A percentile compares a stretch with the other conserved stretches of the same genome.
These are phyloP conservation scores for Danio albolineatus DNA, from an alignment of 2,797 vertebrate genomes.

Conservation along the genomic window DNA sequence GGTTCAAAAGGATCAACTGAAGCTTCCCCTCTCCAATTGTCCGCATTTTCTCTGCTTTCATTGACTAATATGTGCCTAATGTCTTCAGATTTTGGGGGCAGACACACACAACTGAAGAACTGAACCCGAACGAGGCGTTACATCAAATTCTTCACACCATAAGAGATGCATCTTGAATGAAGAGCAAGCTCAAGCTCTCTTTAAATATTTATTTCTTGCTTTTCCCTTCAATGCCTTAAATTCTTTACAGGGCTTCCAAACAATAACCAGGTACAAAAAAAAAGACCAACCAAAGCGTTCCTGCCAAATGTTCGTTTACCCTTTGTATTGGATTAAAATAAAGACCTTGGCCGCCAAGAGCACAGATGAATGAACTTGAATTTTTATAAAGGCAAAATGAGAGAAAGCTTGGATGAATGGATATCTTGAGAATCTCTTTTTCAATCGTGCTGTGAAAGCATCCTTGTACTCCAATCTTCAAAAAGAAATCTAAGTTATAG, in stretches of 20 bases:
- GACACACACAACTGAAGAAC: constrained; percentile 1
- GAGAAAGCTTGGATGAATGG: constrained; percentile 24
- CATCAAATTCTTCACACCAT: constrained; percentile 12
- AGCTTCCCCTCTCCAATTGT: constrained; percentile 21
- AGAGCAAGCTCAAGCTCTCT: background rate
- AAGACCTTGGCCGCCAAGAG: constrained; percentile 33
- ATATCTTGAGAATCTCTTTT: constrained; percentile 47
- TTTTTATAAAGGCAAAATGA: constrained; percentile 24
- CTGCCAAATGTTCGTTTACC: constrained; percentile 76
- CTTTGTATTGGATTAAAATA: constrained; percentile 35
- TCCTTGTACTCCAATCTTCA: constrained; percentile 50
- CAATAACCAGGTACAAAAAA: constrained; percentile 66
- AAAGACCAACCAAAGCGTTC: constrained; percentile 77
- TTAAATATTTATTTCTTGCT: constrained; percentile 69
- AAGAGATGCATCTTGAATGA: background rate
- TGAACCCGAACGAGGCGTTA: constrained; percentile 8
- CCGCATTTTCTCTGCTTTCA: constrained; percentile 19
- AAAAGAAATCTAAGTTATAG: constrained; percentile 62
- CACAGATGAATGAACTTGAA: constrained; percentile 38
- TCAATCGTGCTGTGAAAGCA: constrained; percentile 42
- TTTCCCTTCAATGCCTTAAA: constrained; percentile 75
- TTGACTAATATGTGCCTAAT: constrained; percentile 29
- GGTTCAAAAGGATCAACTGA: constrained; percentile 40
- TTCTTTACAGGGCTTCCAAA: constrained; percentile 75
- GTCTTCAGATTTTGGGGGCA: constrained; percentile 20